Base-by-base conservation (phyloP, 2,888 invertebrate genomes). In the Unio pictorum region DNA sequence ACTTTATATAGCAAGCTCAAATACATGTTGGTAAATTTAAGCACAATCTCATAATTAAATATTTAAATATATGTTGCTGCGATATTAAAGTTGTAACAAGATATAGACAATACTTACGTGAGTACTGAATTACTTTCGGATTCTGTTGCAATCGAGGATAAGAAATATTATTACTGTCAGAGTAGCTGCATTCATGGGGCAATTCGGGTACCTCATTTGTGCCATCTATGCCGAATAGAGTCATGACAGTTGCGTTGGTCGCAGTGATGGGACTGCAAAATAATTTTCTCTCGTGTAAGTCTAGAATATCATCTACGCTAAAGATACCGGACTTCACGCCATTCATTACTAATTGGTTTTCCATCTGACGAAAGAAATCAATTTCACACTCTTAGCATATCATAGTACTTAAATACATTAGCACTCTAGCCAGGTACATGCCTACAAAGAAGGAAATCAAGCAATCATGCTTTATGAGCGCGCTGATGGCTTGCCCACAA, bases 221-320 rank as follows among this genome's bases (percentile, higher is more conserved):
- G 64, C 76, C 70, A 30, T 81, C 66, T 55, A 78, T 78, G 26
- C 79, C 75, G 55, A 76, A 71, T 20, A 55, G 63, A 61, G 65
- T 72, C 55, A 79, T 79, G 69, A 73, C 78, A 61, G 77, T 80
- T 63, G 76, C 76, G 54, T 77, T 77, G 30, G 70, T 76, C 61
- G 73, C 73, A 23, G 75, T 72, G 7, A 76, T 77, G 17, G 80
- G 75, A 64, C 78, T 76, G 73, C 80, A 80, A 61, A 85, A 55
- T 92, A 92, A 81, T 95, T 83, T 82, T 17, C 81, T 80, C 69
- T 85, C 95, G 86, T 96, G 96, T 84, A 97, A 92, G 84, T 97
- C 96, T 86, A 97, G 92, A 87, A 97, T 97, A 90, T 97, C 97
- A 83, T 96, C 95, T 86, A 97, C 97, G 87, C 96, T 95, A 91